phyloP scores from a whole-genome alignment of 23 tunicate species.

The Styela clava region DNA sequence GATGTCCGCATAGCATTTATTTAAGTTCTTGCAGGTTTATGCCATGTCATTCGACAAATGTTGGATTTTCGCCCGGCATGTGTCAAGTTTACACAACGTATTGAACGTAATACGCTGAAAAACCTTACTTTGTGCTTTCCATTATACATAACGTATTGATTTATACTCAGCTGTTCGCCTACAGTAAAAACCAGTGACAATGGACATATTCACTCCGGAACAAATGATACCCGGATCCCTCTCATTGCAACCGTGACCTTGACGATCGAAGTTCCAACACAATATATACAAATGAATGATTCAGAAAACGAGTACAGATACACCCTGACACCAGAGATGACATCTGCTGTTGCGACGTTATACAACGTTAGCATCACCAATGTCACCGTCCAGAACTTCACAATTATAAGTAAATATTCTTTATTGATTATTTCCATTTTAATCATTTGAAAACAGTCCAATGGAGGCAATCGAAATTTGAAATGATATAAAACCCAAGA shows the following conservation, averaged over 20 bases:
- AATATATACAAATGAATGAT: not conserved
- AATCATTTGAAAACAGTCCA: not conserved
- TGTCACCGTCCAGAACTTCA: slow-evolving; percentile 19
- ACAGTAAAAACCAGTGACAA: not conserved
- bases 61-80: too few species aligned
- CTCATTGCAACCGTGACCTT: slow-evolving; percentile 13
- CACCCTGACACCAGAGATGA: not conserved
- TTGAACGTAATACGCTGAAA: too few species aligned
- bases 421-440: not conserved
- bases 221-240: not conserved
- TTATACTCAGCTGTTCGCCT: not conserved
- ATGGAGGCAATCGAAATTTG: too few species aligned
- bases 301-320: not conserved
- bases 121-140: too few species aligned
- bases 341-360: slow-evolving; percentile 19
- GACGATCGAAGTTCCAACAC: slow-evolving; percentile 13
- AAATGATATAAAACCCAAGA: too few species aligned
- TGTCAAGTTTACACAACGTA: too few species aligned
- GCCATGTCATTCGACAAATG: too few species aligned
- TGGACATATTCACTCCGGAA: not conserved
- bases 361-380: slow-evolving; percentile 20
- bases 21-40: too few species aligned
- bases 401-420: not conserved
- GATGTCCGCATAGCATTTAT: too few species aligned
- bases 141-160: too few species aligned